Conservation (phyloP, 2,113 vertebrate species). For the Scomber colias region DNA sequence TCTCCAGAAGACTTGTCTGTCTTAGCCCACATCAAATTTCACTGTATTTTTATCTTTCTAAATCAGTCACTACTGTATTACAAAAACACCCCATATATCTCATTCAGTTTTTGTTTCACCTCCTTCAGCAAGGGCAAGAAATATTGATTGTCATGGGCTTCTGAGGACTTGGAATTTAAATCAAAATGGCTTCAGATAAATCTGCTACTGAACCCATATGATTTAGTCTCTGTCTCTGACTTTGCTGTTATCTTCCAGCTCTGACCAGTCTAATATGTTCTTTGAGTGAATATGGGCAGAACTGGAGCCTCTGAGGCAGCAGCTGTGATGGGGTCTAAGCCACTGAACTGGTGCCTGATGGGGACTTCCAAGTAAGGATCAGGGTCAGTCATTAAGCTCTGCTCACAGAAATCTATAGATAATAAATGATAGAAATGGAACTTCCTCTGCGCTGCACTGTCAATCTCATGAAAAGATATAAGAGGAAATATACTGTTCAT, state of each 20-base stretch:
- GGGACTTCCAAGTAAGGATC: slow-evolving; percentile 30
- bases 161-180: slow-evolving; percentile 30
- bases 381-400: slow-evolving; percentile 49
- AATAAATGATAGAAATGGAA: neutral
- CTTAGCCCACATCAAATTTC: neutral
- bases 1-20: slow-evolving; percentile 1
- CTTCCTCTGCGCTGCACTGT: neutral
- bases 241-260: slow-evolving; percentile 13
- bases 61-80: neutral
- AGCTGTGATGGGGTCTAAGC: slow-evolving; percentile 37
- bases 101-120: slow-evolving; percentile 25
- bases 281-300: slow-evolving; percentile 13
- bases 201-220: slow-evolving; percentile 32
- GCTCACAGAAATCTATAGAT: slow-evolving; percentile 35
- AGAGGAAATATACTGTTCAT: neutral
- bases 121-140: slow-evolving; percentile 35
- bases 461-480: neutral
- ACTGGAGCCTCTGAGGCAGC: slow-evolving; percentile 2
- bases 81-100: slow-evolving; percentile 11
- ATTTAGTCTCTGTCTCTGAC: slow-evolving; percentile 55
- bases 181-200: slow-evolving; percentile 39
- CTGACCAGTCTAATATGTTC: neutral
- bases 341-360: slow-evolving; percentile 36
- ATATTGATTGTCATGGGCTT: slow-evolving; percentile 51
- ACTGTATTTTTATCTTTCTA: slow-evolving; percentile 3